Evolutionary conservation across 2,113 vertebrate species (phyloP), one percentile per base, ranked within the genome.

Genomic region (Leucosticte australis): DNA sequence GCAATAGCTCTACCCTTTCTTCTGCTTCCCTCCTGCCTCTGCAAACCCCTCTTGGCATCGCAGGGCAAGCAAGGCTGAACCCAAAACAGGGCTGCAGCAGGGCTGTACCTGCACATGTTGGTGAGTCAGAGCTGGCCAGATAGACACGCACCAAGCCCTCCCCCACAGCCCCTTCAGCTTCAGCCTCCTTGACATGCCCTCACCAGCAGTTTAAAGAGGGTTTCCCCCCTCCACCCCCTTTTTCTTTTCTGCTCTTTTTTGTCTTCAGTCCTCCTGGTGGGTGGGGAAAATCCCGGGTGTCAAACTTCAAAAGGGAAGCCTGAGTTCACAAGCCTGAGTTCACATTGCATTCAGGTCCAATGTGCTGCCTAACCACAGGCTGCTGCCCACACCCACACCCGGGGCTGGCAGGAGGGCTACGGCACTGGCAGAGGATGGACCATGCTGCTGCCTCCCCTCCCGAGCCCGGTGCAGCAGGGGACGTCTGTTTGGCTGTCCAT

Each of bases 281-380:
- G 96, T 96, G 96, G 97, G 98, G 96, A 97, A 98, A 98, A 90
- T 94, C 97, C 97, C 96, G 73, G 91, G 95, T 97, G 95, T 97
- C 97, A 97, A 82, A 97, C 97, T 98, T 98, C 97, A 98, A 95
- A 98, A 98, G 96, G 88, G 90, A 95, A 98, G 95, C 96, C 80
- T 89, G 97, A 95, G 94, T 97, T 97, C 97, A 94, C 93, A 89
- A 98, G 95, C 96, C 80, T 89, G 97, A 95, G 94, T 97, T 97
- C 97, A 94, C 92, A 89, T 52, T 63, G 44, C 93, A 96, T 97
- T 97, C 95, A 87, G 77, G 92, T 95, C 95, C 94, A 71, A 96
- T 31, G 94, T 33, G 21, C 95, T 96, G 89, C 93, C 57, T 69
- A 92, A 91, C 88, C 89, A 7, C 84, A 88, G 93, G 95, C 96